Conservation (phyloP, 2,797 vertebrate species). For the Eremophila alpestris region DNA sequence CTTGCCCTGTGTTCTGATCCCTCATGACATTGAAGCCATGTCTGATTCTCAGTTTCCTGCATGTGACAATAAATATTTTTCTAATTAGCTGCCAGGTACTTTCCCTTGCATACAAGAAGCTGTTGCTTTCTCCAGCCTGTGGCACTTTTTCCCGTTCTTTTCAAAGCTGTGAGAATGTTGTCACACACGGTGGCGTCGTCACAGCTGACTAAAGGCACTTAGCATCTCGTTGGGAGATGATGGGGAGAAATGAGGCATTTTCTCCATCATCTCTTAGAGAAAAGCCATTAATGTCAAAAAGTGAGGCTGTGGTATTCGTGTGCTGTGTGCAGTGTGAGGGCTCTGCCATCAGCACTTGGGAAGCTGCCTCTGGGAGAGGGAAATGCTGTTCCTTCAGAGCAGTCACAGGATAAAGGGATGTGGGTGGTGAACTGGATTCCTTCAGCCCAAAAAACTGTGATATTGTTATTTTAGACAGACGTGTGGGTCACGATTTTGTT, state of each 20-base stretch:
- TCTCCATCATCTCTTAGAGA: neutral
- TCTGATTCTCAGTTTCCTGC: neutral
- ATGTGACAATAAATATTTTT: neutral
- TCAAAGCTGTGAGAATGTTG: neutral
- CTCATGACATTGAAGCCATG: neutral
- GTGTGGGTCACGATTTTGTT: neutral
- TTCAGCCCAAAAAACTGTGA: neutral
- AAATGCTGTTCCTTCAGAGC: neutral
- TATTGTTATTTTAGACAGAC: neutral
- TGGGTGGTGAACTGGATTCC: neutral
- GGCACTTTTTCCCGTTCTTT: neutral
- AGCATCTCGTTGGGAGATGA: neutral
- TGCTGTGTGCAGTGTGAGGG: neutral
- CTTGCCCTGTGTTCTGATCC: neutral
- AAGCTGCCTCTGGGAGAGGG: neutral
- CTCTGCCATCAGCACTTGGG: neutral
- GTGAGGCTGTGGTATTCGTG: neutral
- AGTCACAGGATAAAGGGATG: neutral
- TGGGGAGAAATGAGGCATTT: conserved; percentile 2
- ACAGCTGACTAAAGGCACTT: neutral
- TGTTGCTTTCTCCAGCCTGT: neutral
- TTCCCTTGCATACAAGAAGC: neutral
- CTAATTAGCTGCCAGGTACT: neutral
- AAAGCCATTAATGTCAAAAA: neutral
- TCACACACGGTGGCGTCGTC: neutral